Percentiles rank a stretch among this genome's conserved stretches.
phyloP scores from a whole-genome alignment of 2,797 vertebrate species.

The Propithecus perrieri region DNA sequence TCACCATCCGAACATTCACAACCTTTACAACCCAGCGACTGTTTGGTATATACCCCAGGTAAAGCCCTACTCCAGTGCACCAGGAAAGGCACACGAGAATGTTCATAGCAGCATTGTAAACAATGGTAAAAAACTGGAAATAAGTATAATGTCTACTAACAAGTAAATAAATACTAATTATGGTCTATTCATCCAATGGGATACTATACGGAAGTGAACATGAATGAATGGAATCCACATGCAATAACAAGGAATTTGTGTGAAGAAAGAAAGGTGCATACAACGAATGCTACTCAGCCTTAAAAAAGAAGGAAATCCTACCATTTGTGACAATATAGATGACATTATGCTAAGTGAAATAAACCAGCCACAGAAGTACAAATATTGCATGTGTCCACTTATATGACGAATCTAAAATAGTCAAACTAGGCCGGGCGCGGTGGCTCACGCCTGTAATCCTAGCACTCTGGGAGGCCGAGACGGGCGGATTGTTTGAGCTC shows the following conservation, averaged over 20 bases:
- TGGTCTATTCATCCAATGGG: background rate
- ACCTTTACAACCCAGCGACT: background rate
- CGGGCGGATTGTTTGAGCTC: too few species aligned
- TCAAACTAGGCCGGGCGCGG: background rate
- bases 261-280: background rate
- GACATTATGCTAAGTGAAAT: background rate
- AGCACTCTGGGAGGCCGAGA: too few species aligned
- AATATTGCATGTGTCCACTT: background rate
- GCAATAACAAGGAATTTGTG: background rate
- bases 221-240: background rate
- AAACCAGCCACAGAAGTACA: background rate
- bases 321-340: background rate
- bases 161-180: background rate
- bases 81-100: background rate
- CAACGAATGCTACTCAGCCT: background rate
- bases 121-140: background rate
- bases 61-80: background rate
- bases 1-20: background rate
- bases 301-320: background rate
- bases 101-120: background rate
- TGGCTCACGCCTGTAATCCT: too few species aligned
- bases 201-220: background rate
- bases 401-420: background rate
- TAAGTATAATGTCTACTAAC: too few species aligned
- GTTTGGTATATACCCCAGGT: too few species aligned